These are phyloP conservation scores for Ecdyonurus torrentis DNA, from an alignment of 2,888 invertebrate genomes.

Conservation along the genomic window DNA sequence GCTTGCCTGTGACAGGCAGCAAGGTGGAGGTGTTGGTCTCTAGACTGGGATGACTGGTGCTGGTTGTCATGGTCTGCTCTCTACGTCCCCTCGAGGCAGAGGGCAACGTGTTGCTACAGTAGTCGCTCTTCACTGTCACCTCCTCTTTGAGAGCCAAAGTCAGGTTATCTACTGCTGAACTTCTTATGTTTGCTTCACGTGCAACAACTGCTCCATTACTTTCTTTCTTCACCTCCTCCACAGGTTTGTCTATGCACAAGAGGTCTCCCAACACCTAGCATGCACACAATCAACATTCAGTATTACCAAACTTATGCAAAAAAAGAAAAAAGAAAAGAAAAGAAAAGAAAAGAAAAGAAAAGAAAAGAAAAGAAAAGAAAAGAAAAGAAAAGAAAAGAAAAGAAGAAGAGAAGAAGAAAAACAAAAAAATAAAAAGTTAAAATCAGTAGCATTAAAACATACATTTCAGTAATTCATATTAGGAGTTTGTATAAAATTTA, in stretches of 20 bases:
- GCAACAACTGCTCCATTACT: background rate
- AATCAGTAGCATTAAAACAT: no score
- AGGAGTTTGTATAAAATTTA: no score
- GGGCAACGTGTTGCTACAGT: background rate
- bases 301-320: no score
- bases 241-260: background rate
- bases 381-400: no score
- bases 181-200: background rate
- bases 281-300: no score
- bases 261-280: background rate
- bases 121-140: background rate
- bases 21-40: background rate
- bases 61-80: background rate
- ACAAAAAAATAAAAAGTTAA: no score
- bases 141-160: background rate
- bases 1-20: background rate
- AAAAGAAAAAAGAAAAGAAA: no score
- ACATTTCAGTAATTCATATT: no score
- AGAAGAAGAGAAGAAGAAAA: no score
- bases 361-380: no score
- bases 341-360: no score
- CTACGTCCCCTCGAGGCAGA: background rate
- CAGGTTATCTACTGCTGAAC: background rate
- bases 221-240: background rate
- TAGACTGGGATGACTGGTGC: background rate